Evolutionary conservation across 2,888 invertebrate genomes (phyloP), one percentile per base, ranked within the genome.

Genomic region (Folsomia candida): DNA sequence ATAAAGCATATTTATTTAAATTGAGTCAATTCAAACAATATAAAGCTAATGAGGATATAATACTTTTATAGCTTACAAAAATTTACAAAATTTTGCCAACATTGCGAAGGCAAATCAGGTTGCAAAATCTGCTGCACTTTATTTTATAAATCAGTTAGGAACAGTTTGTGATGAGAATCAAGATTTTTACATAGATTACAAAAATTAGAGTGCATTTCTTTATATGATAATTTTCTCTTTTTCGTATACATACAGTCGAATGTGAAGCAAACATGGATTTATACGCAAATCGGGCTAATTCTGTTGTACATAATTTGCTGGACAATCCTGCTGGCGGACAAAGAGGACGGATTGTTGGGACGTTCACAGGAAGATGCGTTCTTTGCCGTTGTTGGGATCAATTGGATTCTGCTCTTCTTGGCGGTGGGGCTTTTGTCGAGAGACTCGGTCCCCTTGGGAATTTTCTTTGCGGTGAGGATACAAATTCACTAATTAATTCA

Each of bases 351-450:
- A 24, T 27, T 25, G 4, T 57, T n/a, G 6, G 62, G 62, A 2
- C 18, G n/a, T 4, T 57, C 57, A 9, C 18, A 14, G 25, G 11
- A 37, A 26, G 64, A 70, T 66, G 61, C 70, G 14, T 70, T 61
- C 26, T 70, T 65, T 26, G 60, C 57, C 22, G 51, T 60, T 22
- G 61, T 70, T 0, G 9, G 58, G 24, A 26, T 51, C 24, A 70
- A 70, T 66, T 66, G 66, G 66, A 54, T 70, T 1, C 66, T 70
- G 14, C 26, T 70, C 20, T 70, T 70, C 20, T 24, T 70, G 1
- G 66, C 66, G 0, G 18, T 61, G 0, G 70, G 70, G 20, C 28
- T 70, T 9, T 20, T 70, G 27, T 66, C 70, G 1, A 66, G 25
- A 18, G 51, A 70, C 27, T 47, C 66, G 51, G 66, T 66, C 6